Percentiles rank a stretch among this genome's conserved stretches.
Conservation (phyloP, 2,888 invertebrate species). For the Phyto melanocephala region DNA sequence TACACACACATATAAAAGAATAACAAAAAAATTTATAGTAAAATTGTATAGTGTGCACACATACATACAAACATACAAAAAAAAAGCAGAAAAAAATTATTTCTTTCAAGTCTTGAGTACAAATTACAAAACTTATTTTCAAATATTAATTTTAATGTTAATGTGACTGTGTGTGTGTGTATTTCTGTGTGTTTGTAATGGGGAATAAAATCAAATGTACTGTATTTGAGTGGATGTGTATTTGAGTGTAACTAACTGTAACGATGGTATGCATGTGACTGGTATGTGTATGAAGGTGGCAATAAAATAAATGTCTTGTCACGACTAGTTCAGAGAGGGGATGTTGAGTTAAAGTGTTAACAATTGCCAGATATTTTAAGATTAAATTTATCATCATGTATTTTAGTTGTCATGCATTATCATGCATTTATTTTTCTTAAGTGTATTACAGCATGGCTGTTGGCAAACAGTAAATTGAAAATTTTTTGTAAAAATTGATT, state of each 20-base stretch:
- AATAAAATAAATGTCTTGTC: conserved; percentile 1
- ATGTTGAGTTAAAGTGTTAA: conserved; percentile 23
- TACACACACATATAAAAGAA: background rate
- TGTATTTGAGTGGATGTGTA: background rate
- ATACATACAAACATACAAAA: background rate
- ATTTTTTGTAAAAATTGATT: too few species aligned
- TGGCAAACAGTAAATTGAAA: too few species aligned
- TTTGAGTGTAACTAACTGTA: background rate
- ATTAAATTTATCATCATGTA: conserved; percentile 17
- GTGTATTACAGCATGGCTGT: too few species aligned
- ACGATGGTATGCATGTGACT: background rate
- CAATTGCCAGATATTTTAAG: background rate
- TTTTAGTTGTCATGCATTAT: background rate
- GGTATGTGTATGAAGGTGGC: background rate
- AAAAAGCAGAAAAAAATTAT: background rate
- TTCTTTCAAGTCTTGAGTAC: background rate
- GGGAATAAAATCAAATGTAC: background rate
- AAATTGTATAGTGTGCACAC: background rate
- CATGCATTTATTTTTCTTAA: too few species aligned
- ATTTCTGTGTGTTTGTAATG: too few species aligned
- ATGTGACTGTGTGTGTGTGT: background rate
- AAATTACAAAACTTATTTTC: background rate
- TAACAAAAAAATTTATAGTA: background rate
- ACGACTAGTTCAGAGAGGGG: background rate
- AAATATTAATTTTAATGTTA: background rate